phyloP scores from a whole-genome alignment of 1,140 invertebrate genomes.

The Phymastichus coffea region DNA sequence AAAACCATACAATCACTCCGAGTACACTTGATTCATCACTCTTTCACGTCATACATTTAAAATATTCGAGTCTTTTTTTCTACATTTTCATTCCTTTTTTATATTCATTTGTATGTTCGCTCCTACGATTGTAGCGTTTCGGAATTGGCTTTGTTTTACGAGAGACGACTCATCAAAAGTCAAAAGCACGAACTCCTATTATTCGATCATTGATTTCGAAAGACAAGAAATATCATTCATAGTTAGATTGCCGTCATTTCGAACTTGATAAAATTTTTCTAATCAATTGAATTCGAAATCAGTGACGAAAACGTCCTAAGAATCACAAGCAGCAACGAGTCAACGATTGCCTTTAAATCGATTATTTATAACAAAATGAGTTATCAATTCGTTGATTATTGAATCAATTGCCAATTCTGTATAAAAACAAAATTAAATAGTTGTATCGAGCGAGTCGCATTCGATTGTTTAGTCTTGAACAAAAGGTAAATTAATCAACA shows the following conservation, averaged over 20 bases:
- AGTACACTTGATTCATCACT: background rate
- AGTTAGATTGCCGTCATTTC: background rate
- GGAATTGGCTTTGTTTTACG: conserved; percentile 2
- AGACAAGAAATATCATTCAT: conserved; percentile 23
- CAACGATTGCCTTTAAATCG: background rate
- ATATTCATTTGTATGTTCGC: conserved; percentile 1
- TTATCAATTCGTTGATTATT: background rate
- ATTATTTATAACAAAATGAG: background rate
- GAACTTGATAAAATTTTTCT: background rate
- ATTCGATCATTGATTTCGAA: conserved; percentile 11
- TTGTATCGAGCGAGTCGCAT: conserved; percentile 23
- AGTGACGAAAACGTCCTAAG: background rate
- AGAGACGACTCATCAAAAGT: conserved; percentile 6
- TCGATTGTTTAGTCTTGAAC: too few relatives aligned
- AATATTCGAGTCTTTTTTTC: conserved; percentile 15
- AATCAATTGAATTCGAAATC: conserved; percentile 5
- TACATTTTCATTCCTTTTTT: background rate
- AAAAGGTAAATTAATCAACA: too few relatives aligned
- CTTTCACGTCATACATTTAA: conserved; percentile 16
- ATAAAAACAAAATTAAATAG: conserved; percentile 12
- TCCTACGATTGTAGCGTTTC: background rate
- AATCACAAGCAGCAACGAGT: conserved; percentile 7
- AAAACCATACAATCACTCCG: background rate
- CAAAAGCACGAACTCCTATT: conserved; percentile 2
- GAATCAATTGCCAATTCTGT: conserved; percentile 5